phyloP scores from a whole-genome alignment of 2,888 invertebrate species.

The Tineola bisselliella region DNA sequence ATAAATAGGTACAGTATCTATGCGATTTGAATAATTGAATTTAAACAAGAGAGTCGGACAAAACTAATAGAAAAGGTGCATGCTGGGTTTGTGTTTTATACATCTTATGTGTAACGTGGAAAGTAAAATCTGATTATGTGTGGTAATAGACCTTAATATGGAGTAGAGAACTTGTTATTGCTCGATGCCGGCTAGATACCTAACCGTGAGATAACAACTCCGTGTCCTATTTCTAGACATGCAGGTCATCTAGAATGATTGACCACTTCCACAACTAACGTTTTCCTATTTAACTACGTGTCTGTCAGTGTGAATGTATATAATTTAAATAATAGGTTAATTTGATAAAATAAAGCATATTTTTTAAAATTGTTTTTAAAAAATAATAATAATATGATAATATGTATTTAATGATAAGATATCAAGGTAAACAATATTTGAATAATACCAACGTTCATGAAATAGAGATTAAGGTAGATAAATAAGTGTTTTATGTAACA shows the following conservation, averaged over 20 bases:
- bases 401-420: background rate
- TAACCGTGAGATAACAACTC: conserved; percentile 7
- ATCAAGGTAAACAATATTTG: background rate
- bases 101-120: background rate
- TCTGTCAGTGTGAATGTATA: background rate
- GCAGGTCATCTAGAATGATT: conserved; percentile 55
- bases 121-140: background rate
- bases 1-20: background rate
- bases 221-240: conserved; percentile 23
- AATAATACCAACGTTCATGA: background rate
- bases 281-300: background rate
- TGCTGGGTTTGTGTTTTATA: background rate
- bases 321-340: background rate
- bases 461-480: conserved; percentile 6
- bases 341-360: background rate
- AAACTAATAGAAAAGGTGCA: background rate
- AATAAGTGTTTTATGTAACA: background rate
- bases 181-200: background rate
- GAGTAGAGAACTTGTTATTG: conserved; percentile 1
- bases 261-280: conserved; percentile 41
- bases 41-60: background rate
- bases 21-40: background rate
- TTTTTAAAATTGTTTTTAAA: background rate
- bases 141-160: background rate
- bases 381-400: background rate